Base-by-base conservation (phyloP, 1,140 invertebrate genomes). In the Apis laboriosa region DNA sequence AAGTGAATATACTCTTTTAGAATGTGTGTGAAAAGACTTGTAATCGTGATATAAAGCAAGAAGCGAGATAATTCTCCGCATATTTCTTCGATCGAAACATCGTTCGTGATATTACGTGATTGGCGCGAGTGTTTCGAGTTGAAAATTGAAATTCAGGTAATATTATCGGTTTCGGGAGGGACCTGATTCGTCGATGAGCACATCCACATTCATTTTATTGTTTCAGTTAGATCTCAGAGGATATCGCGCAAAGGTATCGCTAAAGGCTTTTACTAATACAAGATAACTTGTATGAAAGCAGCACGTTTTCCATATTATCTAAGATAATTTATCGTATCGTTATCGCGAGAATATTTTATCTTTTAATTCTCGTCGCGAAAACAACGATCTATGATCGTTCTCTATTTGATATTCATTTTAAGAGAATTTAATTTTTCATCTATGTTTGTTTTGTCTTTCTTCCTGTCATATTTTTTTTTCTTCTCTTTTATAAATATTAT, bases 161-260 rank as follows among this genome's bases (percentile, higher is more conserved):
- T 43, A 43, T 43, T 43, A 43, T 56, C 21, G 60, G 24, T 75
- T 43, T 51, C 55, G 63, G 77, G 51, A n/a, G 19, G 19, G 43
- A 43, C 24, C 43, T 51, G 77, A 66, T 53, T 75, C 71, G 79
- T 66, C 61, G 71, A 80, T 43, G 49, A 75, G n/a, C 68, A 43
- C 34, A 63, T 66, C 19, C 24, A 19, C 34, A 53, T 77, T 82
- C 80, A n/a, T 76, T 77, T 43, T 68, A 60, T 81, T 73, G 51
- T 55, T 81, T 81, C 49, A 28, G 80, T 77, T 82, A 68, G 80
- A 82, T 80, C 78, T 80, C 78, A 66, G 28, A 80, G n/a, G 64
- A 82, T 82, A 76, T 82, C 79, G 61, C 71, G 61, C 71, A 28
- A 56, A 75, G 71, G 58, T 80, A 80, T 80, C 80, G 74, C 56